A percentile compares a stretch with the other conserved stretches of the same genome.
Evolutionary conservation across 1,140 invertebrate genomes (phyloP).

Genomic region (Ceratitis capitata): DNA sequence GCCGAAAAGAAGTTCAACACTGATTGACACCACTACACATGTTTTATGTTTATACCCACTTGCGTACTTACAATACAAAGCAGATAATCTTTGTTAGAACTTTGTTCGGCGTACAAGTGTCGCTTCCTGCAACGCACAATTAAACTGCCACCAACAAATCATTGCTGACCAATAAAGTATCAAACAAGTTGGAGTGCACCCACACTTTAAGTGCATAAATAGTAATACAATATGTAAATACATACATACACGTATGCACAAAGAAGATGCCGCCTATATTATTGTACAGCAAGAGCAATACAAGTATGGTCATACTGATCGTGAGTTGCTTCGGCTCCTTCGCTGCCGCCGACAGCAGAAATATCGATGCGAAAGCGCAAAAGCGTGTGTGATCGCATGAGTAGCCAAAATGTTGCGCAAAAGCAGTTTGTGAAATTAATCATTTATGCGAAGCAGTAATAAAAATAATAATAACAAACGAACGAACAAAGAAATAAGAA

Average conservation of each 20-base stretch:
- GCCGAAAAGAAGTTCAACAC: neutral
- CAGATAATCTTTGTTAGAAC: neutral
- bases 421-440: neutral
- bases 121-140: neutral
- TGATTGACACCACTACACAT: neutral
- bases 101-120: neutral
- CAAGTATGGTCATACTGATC: neutral
- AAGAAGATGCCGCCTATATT: neutral
- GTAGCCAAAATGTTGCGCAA: neutral
- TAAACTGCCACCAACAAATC: constrained; percentile 23
- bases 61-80: neutral
- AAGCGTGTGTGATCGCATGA: neutral
- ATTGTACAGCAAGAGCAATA: too few species aligned
- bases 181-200: neutral
- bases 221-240: too few species aligned
- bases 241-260: neutral
- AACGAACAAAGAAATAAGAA: neutral
- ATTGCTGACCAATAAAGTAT: neutral
- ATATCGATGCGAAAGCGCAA: neutral
- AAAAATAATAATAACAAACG: too few species aligned
- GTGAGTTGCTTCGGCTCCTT: neutral
- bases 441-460: constrained; percentile 9
- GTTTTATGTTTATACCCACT: neutral
- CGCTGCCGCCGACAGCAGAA: neutral
- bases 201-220: neutral